Evolutionary conservation across 2,113 vertebrate genomes (phyloP).

Genomic region (Hystrix brachyura): DNA sequence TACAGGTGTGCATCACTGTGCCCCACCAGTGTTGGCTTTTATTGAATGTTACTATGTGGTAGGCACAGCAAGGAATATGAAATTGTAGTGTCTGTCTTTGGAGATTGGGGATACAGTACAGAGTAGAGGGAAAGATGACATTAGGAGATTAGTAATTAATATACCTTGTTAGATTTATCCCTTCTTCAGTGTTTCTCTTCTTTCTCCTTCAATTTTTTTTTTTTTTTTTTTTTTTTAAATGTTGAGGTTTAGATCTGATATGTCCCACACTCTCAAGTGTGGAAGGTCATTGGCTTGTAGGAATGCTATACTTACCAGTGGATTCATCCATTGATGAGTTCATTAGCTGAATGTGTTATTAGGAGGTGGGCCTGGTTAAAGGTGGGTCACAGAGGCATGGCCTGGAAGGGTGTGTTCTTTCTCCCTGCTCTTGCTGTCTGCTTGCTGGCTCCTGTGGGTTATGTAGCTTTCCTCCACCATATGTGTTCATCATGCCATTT

Average conservation of each 20-base stretch:
- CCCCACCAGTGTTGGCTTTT: not conserved
- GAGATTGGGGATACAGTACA: not conserved
- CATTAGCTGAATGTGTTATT: not conserved
- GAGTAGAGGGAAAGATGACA: not conserved
- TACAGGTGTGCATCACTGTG: not conserved
- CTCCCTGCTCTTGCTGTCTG: not conserved
- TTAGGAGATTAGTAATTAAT: not conserved
- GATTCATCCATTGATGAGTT: not conserved
- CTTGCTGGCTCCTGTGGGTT: not conserved
- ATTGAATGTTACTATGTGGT: not conserved
- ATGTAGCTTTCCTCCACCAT: not conserved
- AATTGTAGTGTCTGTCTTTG: not conserved
- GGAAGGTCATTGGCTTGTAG: not conserved
- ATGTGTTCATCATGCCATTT: not conserved
- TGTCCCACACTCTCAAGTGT: not conserved
- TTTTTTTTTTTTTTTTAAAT: not conserved
- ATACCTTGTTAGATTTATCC: not conserved
- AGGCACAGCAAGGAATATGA: not conserved
- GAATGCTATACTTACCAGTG: not conserved
- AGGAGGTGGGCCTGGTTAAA: not conserved
- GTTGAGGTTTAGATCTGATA: not conserved
- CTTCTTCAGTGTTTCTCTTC: not conserved
- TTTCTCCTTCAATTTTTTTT: not conserved
- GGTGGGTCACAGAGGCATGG: not conserved
- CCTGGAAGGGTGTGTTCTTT: not conserved